Percentiles rank a stretch among this genome's conserved stretches.
Conservation (phyloP, 1,140 invertebrate genomes). For the Ceratina japonica region DNA sequence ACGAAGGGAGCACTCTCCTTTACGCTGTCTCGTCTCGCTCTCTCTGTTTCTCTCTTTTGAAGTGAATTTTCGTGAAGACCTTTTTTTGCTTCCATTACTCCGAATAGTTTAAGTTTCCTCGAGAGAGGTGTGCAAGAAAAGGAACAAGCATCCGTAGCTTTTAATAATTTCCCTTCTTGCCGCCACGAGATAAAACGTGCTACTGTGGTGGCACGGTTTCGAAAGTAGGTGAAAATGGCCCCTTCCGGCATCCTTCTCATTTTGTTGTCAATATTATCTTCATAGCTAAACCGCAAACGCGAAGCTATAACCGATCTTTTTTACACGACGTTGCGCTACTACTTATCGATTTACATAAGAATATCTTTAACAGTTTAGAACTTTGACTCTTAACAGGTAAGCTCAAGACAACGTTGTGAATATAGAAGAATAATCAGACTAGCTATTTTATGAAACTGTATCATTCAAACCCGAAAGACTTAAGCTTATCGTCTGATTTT, state of each 20-base stretch:
- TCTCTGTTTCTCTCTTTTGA: neutral
- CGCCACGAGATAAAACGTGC: neutral
- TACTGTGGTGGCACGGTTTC: neutral
- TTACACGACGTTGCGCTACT: no score
- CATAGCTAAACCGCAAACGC: no score
- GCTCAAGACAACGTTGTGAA: no score
- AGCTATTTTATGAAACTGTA: no score
- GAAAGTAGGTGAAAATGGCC: constrained; percentile 3
- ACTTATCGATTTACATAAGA: no score
- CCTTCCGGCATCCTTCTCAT: neutral
- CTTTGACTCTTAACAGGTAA: no score
- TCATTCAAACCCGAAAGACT: no score
- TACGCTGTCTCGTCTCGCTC: neutral
- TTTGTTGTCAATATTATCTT: neutral
- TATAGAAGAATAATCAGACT: no score
- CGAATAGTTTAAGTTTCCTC: constrained; percentile 38
- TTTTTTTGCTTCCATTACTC: neutral
- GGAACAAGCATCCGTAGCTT: neutral
- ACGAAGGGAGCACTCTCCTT: neutral
- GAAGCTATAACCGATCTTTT: no score
- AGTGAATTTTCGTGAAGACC: constrained; percentile 1
- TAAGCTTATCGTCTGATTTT: no score
- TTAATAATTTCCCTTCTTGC: constrained; percentile 24
- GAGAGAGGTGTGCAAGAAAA: no score
- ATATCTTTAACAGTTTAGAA: no score